A percentile compares a stretch with the other conserved stretches of the same genome.
Evolutionary conservation across 2,113 vertebrate genomes (phyloP).

Genomic region (Epinephelus fuscoguttatus): DNA sequence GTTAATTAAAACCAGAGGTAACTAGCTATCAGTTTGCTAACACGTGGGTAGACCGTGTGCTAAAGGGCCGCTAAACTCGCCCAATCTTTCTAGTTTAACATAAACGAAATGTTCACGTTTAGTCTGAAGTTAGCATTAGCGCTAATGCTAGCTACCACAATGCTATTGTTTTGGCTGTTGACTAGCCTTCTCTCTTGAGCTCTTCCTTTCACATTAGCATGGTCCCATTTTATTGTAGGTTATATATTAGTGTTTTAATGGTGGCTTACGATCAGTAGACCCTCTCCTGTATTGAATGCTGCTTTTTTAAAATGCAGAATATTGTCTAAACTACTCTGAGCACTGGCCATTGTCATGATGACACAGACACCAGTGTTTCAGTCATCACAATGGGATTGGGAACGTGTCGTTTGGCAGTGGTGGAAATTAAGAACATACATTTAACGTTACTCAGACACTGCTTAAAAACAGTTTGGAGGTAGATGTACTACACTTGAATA

Average conservation of each 20-base stretch:
- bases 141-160: constrained; percentile 9
- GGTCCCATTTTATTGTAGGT: not conserved
- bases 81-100: not conserved
- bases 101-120: not conserved
- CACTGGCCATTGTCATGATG: constrained; percentile 3
- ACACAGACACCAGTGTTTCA: not conserved
- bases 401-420: not conserved
- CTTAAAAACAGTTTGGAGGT: too few relatives aligned
- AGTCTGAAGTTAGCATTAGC: constrained; percentile 60
- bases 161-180: constrained; percentile 33
- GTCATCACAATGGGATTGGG: not conserved
- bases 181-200: not conserved
- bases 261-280: not conserved
- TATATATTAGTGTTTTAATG: not conserved
- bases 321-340: not conserved
- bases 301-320: not conserved
- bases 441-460: not conserved
- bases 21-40: not conserved
- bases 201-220: not conserved
- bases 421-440: not conserved
- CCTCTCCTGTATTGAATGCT: not conserved
- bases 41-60: not conserved
- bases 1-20: not conserved
- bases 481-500: not conserved
- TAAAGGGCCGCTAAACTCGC: not conserved